Evolutionary conservation across 2,797 vertebrate species (phyloP), one percentile per base, ranked within the genome.

Genomic region (Neosalanx taihuensis): DNA sequence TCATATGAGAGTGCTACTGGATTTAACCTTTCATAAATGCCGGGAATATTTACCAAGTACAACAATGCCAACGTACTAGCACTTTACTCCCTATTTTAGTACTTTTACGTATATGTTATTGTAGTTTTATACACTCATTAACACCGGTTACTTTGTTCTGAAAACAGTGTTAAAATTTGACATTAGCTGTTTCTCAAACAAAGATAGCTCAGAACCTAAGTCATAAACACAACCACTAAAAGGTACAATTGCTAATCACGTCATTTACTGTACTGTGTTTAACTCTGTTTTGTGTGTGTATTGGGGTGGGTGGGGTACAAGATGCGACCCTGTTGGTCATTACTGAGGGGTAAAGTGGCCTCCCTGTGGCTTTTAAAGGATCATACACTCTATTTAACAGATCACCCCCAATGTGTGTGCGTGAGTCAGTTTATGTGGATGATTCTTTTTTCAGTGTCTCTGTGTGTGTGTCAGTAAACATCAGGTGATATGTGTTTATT

Each of bases 401-500:
- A 29, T 15, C 29, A 20, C 10, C 46, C 5, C 15, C 41, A 30
- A 29, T 33, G 7, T 68, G 15, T 20, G 12, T 33, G 72, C 13
- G 9, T 65, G 62, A 26, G 31, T 26, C 46, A 71, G 57, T 75
- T 41, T 37, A 59, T 56, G 66, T 57, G 46, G 35, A 64, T 71
- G 35, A 4, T 0, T 61, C 2, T 60, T 6, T 58, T 6, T 58
- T 18, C 41, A n/a, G 18, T 33, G 37, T 37, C 18, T 57, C 18
- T 64, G 49, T 56, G 17, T 64, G 46, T 37, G 10, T 57, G 9
- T 9, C 46, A 64, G 84, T 80, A 85, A 88, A 88, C 82, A 88
- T 66, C 67, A 73, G 64, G 74, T 17, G 23, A 18, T 67, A 30
- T 12, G 12, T 88, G 88, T 90, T 90, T 86, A 87, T 77, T 69